Evolutionary conservation across 1,140 invertebrate genomes (phyloP).

Genomic region (Apis dorsata): DNA sequence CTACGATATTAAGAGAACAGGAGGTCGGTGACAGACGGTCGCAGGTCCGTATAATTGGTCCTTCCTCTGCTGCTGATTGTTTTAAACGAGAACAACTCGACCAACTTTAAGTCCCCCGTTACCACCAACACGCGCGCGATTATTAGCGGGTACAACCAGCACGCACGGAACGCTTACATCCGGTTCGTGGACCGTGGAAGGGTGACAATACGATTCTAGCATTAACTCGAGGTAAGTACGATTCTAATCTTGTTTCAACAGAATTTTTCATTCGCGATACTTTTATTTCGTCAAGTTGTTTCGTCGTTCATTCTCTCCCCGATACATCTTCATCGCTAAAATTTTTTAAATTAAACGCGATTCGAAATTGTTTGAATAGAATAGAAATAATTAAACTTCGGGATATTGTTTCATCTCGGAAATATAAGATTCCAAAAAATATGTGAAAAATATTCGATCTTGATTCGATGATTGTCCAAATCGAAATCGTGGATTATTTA

Average conservation of each 20-base stretch:
- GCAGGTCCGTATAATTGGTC: slow-evolving; percentile 73
- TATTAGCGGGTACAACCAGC: slow-evolving; percentile 70
- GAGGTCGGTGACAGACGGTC: slow-evolving; percentile 67
- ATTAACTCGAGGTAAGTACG: slow-evolving; percentile 44
- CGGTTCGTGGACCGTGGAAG: slow-evolving; percentile 63
- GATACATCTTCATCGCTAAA: too few relatives aligned
- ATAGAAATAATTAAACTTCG: too few relatives aligned
- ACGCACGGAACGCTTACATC: slow-evolving; percentile 73
- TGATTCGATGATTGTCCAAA: too few relatives aligned
- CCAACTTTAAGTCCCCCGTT: slow-evolving; percentile 69
- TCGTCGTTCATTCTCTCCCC: too few relatives aligned
- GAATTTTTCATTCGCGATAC: slow-evolving; percentile 27
- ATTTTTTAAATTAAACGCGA: too few relatives aligned
- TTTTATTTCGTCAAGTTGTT: not conserved
- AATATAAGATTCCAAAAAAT: too few relatives aligned
- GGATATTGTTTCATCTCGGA: too few relatives aligned
- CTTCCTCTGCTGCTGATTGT: slow-evolving; percentile 78
- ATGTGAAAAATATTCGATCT: too few relatives aligned
- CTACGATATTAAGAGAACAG: slow-evolving; percentile 50
- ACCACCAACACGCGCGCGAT: slow-evolving; percentile 72
- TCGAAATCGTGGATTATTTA: too few relatives aligned
- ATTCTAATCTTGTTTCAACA: slow-evolving; percentile 56
- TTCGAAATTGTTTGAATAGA: too few relatives aligned
- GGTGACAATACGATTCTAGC: slow-evolving; percentile 58
- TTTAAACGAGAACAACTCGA: slow-evolving; percentile 78